Evolutionary conservation across 2,113 vertebrate genomes (phyloP).

Genomic region (Pteropus alecto): DNA sequence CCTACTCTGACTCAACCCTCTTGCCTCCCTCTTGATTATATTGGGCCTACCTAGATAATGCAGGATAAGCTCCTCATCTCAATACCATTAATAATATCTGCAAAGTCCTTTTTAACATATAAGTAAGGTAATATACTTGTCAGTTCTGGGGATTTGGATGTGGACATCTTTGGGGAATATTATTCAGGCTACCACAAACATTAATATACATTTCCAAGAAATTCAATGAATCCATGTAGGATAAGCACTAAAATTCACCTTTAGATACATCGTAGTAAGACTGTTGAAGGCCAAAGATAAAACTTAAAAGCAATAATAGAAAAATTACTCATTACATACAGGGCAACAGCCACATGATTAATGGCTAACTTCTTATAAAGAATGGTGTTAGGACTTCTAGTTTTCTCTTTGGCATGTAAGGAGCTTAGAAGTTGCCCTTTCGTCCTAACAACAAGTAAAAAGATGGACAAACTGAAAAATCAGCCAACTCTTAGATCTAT

Average conservation of each 20-base stretch:
- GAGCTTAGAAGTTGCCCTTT: not conserved
- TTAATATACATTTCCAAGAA: not conserved
- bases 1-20: not conserved
- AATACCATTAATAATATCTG: not conserved
- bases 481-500: not conserved
- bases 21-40: not conserved
- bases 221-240: not conserved
- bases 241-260: not conserved
- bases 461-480: not conserved
- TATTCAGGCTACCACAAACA: not conserved
- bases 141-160: not conserved
- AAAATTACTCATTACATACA: not conserved
- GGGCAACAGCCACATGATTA: not conserved
- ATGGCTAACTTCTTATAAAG: not conserved
- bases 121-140: not conserved
- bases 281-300: not conserved
- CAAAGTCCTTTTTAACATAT: not conserved
- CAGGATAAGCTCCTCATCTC: too few species aligned
- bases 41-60: not conserved
- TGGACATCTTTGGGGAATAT: not conserved
- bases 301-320: not conserved
- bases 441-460: not conserved
- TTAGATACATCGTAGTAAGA: not conserved
- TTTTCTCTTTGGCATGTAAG: not conserved
- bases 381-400: not conserved